Percentiles rank a stretch among this genome's conserved stretches.
phyloP scores from a whole-genome alignment of 2,113 vertebrate species.

The Phrynosoma blainvillii region DNA sequence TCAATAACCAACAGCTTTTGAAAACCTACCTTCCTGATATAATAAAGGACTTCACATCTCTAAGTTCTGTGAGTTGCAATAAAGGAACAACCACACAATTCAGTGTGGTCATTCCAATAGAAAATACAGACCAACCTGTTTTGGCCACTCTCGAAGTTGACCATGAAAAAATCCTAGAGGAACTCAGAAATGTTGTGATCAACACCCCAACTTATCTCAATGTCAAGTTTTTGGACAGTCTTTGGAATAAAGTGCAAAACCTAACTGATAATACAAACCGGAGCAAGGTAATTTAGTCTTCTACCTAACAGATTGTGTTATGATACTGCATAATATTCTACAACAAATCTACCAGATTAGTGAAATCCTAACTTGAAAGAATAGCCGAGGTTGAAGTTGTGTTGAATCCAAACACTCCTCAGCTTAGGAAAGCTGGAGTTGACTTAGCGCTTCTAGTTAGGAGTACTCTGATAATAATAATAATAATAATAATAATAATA shows the following conservation, averaged over 20 bases:
- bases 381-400: too few species aligned
- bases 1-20: conserved; percentile 59
- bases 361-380: not conserved
- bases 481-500: too few species aligned
- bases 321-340: not conserved
- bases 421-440: too few species aligned
- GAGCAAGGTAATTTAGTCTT: conserved; percentile 61
- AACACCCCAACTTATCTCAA: conserved; percentile 56
- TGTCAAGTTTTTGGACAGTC: conserved; percentile 41
- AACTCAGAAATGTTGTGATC: conserved; percentile 46
- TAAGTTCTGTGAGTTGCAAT: conserved; percentile 65
- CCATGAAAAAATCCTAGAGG: conserved; percentile 60
- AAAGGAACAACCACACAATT: conserved; percentile 63
- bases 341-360: not conserved
- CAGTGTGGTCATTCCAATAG: conserved; percentile 67
- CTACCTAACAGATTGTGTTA: not conserved
- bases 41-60: conserved; percentile 57
- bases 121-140: conserved; percentile 53
- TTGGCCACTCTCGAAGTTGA: conserved; percentile 67
- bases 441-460: too few species aligned
- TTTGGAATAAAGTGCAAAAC: conserved; percentile 67
- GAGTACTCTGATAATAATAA: too few species aligned
- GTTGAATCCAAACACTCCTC: too few species aligned
- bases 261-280: conserved; percentile 37
- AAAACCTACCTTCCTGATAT: conserved; percentile 55